Evolutionary conservation across 2,888 invertebrate species (phyloP).

Genomic region (Pterobdella sp.): DNA sequence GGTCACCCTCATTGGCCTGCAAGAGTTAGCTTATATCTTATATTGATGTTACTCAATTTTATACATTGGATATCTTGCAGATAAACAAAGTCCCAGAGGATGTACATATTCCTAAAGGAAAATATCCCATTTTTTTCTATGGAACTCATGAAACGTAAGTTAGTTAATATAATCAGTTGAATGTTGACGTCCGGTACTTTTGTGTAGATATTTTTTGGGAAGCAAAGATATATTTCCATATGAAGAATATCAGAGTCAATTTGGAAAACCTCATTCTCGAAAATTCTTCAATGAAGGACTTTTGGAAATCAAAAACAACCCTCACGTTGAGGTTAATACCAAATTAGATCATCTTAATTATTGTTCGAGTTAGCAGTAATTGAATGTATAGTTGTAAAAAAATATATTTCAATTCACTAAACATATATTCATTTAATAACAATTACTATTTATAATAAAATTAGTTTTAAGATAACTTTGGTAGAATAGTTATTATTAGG

Average conservation of each 20-base stretch:
- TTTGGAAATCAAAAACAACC: slow-evolving; percentile 61
- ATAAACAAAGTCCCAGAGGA: slow-evolving; percentile 47
- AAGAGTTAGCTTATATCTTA: slow-evolving; percentile 48
- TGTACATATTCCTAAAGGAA: slow-evolving; percentile 46
- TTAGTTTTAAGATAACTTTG: too few relatives aligned
- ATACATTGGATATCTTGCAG: slow-evolving; percentile 39
- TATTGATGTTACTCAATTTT: neutral
- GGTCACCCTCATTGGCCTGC: slow-evolving; percentile 97
- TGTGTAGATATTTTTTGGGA: slow-evolving; percentile 63
- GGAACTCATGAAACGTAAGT: slow-evolving; percentile 86
- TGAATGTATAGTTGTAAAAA: neutral
- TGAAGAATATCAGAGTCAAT: slow-evolving; percentile 69
- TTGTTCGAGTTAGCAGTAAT: slow-evolving; percentile 30
- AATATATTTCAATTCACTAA: neutral
- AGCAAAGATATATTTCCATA: slow-evolving; percentile 78
- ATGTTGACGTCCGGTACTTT: too few relatives aligned
- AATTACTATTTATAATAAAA: too few relatives aligned
- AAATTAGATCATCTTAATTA: too few relatives aligned
- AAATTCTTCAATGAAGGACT: slow-evolving; percentile 76
- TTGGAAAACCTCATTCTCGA: slow-evolving; percentile 68
- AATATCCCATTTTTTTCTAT: slow-evolving; percentile 71
- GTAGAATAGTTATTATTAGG: too few relatives aligned
- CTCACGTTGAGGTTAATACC: slow-evolving; percentile 10
- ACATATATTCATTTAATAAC: too few relatives aligned
- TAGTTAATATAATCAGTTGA: neutral